Conservation (phyloP, 2,113 vertebrate genomes). For the Pontoporia blainvillei region DNA sequence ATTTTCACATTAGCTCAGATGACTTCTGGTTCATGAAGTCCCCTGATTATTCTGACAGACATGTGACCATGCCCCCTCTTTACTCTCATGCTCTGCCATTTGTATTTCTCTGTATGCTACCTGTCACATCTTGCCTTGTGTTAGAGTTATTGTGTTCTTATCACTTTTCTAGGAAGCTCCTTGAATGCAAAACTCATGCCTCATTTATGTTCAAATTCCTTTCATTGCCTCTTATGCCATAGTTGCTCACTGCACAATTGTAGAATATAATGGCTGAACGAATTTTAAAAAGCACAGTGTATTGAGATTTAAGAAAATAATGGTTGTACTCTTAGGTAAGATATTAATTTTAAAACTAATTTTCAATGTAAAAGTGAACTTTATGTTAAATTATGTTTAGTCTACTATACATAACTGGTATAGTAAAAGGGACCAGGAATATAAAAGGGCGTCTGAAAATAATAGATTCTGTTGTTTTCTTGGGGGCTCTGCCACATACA, state of each 20-base stretch:
- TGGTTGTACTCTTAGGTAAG: not conserved
- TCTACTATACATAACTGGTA: not conserved
- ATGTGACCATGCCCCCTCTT: not conserved
- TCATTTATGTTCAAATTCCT: not conserved
- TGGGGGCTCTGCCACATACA: not conserved
- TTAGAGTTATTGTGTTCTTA: not conserved
- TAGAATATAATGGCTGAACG: not conserved
- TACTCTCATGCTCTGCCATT: not conserved
- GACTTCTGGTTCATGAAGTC: not conserved
- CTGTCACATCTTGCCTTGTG: not conserved
- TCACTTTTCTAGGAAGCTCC: not conserved
- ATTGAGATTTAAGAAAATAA: not conserved
- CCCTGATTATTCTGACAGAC: not conserved
- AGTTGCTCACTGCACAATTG: not conserved
- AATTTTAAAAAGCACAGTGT: not conserved
- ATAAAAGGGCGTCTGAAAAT: not conserved
- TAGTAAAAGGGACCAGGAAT: not conserved
- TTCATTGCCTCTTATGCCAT: not conserved
- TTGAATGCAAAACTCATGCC: not conserved
- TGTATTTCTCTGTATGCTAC: not conserved
- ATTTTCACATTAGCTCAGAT: not conserved
- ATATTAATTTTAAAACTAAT: slow-evolving; percentile 14
- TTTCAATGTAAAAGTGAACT: slow-evolving; percentile 2
- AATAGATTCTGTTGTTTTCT: not conserved
- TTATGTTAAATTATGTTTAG: not conserved